phyloP scores from a whole-genome alignment of 2,888 invertebrate genomes.

The Eudasyphora cyanicolor region DNA sequence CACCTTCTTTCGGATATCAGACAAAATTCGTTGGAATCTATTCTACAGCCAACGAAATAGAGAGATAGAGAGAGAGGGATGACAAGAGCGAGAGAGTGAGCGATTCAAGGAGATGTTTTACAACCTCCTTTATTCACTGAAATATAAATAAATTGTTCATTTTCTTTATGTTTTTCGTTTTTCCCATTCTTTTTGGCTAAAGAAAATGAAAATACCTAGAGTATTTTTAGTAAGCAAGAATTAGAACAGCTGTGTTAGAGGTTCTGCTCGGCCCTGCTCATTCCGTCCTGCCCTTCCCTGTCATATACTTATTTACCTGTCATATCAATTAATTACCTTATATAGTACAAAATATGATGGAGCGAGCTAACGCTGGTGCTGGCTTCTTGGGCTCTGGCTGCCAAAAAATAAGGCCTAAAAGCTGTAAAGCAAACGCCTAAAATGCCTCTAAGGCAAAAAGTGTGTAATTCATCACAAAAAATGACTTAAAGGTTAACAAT shows the following conservation, averaged over 20 bases:
- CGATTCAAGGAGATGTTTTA: too few relatives aligned
- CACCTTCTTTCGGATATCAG: conserved; percentile 1
- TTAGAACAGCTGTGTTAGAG: not conserved
- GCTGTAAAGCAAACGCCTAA: not conserved
- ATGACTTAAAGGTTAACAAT: conserved; percentile 34
- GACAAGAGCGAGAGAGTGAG: too few relatives aligned
- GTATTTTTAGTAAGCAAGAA: not conserved
- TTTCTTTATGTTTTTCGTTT: not conserved
- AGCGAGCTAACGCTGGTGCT: not conserved
- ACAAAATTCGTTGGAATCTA: conserved; percentile 16
- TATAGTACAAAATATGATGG: not conserved
- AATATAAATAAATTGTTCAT: not conserved
- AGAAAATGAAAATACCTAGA: not conserved
- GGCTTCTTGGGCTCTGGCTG: not conserved
- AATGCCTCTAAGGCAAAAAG: not conserved
- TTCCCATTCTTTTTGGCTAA: not conserved
- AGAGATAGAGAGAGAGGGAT: too few relatives aligned
- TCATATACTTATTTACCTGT: not conserved
- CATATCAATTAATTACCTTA: conserved; percentile 23
- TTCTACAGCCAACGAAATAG: too few relatives aligned
- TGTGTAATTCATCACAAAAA: conserved; percentile 21
- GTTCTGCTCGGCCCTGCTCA: not conserved
- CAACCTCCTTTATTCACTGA: not conserved
- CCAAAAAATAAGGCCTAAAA: not conserved
- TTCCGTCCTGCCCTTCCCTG: not conserved